Evolutionary conservation across 2,113 vertebrate species (phyloP).

Genomic region (Aspidoscelis tigris): DNA sequence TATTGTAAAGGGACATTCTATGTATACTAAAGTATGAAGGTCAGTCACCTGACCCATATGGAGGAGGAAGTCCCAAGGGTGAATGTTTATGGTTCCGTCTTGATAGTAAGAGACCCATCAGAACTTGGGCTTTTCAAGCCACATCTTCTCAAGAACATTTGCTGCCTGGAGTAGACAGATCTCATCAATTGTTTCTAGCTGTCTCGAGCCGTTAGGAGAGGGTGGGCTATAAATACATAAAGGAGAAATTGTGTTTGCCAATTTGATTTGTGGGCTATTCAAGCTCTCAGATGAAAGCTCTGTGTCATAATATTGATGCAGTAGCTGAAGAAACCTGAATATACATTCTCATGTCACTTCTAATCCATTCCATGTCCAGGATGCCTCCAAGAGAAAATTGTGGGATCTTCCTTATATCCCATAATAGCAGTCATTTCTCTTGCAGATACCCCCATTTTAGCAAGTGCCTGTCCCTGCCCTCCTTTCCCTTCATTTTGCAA

Average conservation of each 20-base stretch:
- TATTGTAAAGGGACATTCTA: background rate
- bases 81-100: background rate
- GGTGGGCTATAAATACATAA: background rate
- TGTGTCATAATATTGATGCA: background rate
- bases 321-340: background rate
- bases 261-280: conserved; percentile 17
- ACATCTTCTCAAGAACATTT: background rate
- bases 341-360: background rate
- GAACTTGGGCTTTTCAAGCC: background rate
- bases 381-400: too few relatives aligned
- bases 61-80: background rate
- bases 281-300: background rate
- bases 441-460: too few relatives aligned
- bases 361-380: too few relatives aligned
- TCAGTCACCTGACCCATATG: background rate
- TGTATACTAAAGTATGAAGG: background rate
- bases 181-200: background rate
- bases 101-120: background rate
- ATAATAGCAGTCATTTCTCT: too few relatives aligned
- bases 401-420: too few relatives aligned
- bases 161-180: background rate
- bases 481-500: too few relatives aligned
- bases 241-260: background rate
- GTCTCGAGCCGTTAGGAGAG: background rate
- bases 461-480: too few relatives aligned